A percentile compares a stretch with the other conserved stretches of the same genome.
phyloP scores from a whole-genome alignment of 2,888 invertebrate genomes.

The Drosophila paranaensis region DNA sequence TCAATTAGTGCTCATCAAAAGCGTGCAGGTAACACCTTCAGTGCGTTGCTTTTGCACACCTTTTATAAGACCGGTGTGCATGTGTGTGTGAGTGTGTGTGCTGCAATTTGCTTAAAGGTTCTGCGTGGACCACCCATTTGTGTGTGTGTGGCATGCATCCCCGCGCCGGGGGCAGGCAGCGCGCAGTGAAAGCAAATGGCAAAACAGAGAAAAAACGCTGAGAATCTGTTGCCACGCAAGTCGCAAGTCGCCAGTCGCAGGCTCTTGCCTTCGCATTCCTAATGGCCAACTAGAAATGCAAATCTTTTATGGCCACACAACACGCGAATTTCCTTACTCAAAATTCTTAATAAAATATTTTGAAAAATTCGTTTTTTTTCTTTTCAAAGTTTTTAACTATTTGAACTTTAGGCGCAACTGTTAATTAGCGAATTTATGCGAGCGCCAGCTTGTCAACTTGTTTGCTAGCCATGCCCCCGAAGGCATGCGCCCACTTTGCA shows the following conservation, averaged over 20 bases:
- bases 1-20: constrained; percentile 80
- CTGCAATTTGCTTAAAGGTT: constrained; percentile 68
- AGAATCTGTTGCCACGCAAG: constrained; percentile 53
- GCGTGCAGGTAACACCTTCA: constrained; percentile 80
- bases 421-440: constrained; percentile 75
- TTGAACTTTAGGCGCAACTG: constrained; percentile 64
- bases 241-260: neutral
- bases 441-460: constrained; percentile 71
- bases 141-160: constrained; percentile 27
- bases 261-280: constrained; percentile 13
- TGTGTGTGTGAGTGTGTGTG: constrained; percentile 26
- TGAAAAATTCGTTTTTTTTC: neutral
- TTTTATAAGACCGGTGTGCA: constrained; percentile 30
- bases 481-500: constrained; percentile 21
- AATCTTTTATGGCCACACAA: constrained; percentile 62
- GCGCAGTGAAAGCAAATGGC: constrained; percentile 47
- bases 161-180: constrained; percentile 10
- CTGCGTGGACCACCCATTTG: constrained; percentile 62
- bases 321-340: constrained; percentile 67
- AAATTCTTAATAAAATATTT: constrained; percentile 50
- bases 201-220: constrained; percentile 13
- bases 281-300: constrained; percentile 44
- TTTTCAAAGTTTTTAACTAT: constrained; percentile 15
- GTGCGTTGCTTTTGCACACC: constrained; percentile 77
- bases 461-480: constrained; percentile 42